These are phyloP conservation scores for Strix aluco DNA, from an alignment of 2,113 vertebrate species.

Conservation along the genomic window DNA sequence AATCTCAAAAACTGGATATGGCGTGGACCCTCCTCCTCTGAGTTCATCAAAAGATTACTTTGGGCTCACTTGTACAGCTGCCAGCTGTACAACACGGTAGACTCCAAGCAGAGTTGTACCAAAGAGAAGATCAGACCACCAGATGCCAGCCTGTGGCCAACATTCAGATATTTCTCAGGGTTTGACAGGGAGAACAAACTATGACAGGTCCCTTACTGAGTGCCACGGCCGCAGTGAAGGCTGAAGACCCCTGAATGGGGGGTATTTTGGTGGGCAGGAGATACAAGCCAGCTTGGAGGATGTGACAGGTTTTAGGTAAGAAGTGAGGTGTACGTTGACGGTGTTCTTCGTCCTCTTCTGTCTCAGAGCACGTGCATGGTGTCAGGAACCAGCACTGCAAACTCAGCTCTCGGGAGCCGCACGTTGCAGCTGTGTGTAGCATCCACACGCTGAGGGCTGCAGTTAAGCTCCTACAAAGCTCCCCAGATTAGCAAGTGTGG, in stretches of 20 bases:
- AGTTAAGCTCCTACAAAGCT: slow-evolving; percentile 32
- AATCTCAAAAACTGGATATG: neutral
- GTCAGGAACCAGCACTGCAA: neutral
- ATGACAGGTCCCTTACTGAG: neutral
- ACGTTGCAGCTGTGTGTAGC: neutral
- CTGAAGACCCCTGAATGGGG: neutral
- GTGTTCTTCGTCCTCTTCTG: neutral
- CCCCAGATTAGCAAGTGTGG: slow-evolving; percentile 43
- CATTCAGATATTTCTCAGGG: neutral
- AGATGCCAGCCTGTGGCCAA: neutral
- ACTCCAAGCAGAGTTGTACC: neutral
- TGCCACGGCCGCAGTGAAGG: neutral
- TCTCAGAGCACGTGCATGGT: accelerated
- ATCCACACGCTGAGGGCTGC: neutral
- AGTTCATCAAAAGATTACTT: neutral
- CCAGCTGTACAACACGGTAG: neutral
- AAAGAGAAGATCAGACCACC: neutral
- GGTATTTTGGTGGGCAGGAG: neutral
- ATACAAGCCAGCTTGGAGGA: neutral
- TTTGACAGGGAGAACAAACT: neutral
- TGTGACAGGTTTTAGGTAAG: neutral
- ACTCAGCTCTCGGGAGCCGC: accelerated
- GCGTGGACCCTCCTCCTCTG: neutral
- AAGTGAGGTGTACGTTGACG: accelerated
- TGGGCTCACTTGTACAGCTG: neutral